These are phyloP conservation scores for Drosophila setosimentum DNA, from an alignment of 2,888 invertebrate species.

Conservation along the genomic window DNA sequence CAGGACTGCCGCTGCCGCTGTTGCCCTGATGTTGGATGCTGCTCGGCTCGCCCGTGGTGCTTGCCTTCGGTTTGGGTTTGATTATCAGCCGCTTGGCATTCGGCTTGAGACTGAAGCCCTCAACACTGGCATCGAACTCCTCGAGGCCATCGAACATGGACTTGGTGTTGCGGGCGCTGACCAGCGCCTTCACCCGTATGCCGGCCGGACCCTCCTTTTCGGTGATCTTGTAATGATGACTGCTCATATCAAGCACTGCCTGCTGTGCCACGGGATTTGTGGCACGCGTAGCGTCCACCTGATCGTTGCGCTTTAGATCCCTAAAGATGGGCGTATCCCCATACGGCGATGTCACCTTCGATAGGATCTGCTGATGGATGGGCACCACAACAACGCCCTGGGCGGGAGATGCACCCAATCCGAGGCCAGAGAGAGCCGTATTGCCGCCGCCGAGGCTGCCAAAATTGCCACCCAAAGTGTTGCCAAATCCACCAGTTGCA, in stretches of 20 bases:
- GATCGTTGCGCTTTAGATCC: constrained; percentile 87
- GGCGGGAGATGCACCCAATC: constrained; percentile 66
- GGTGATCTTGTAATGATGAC: constrained; percentile 87
- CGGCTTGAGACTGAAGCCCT: constrained; percentile 87
- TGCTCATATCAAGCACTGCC: constrained; percentile 87
- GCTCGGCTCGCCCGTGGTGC: constrained; percentile 10
- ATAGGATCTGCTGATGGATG: constrained; percentile 90
- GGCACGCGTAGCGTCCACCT: constrained; percentile 89
- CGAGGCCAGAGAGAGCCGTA: constrained; percentile 47
- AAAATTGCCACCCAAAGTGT: constrained; percentile 58
- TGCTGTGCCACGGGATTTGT: constrained; percentile 91
- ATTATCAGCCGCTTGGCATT: constrained; percentile 91
- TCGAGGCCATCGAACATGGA: constrained; percentile 94
- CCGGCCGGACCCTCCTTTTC: constrained; percentile 86
- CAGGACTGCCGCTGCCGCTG: constrained; percentile 14
- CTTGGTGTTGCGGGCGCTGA: constrained; percentile 86
- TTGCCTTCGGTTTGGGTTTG: constrained; percentile 86
- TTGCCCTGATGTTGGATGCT: constrained; percentile 5
- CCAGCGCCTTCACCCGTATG: constrained; percentile 86
- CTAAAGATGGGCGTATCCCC: constrained; percentile 95
- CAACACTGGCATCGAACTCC: constrained; percentile 90
- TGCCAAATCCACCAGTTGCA: constrained; percentile 76
- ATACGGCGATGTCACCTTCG: constrained; percentile 92
- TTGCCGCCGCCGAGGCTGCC: constrained; percentile 46
- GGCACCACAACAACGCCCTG: constrained; percentile 83